Conservation (phyloP, 1,140 invertebrate genomes). For the Drosophila auraria region DNA sequence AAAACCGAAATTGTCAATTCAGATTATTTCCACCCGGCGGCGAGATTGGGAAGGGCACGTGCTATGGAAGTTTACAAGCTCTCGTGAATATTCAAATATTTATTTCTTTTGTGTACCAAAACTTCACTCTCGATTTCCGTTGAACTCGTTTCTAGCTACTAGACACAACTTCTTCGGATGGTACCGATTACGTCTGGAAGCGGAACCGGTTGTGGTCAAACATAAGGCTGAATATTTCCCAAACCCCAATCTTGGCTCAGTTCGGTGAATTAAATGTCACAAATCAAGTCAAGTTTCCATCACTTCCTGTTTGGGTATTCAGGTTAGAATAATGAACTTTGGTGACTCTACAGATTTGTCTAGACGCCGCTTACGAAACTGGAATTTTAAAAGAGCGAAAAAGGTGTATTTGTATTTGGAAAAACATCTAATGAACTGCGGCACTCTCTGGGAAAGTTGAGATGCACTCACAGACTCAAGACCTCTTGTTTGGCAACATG, state of each 20-base stretch:
- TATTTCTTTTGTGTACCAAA: conserved; percentile 12
- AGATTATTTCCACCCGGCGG: conserved; percentile 12
- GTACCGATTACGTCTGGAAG: conserved; percentile 56
- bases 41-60: conserved; percentile 40
- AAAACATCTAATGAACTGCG: conserved; percentile 39
- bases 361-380: conserved; percentile 42
- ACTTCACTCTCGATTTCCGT: conserved; percentile 68
- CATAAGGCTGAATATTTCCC: conserved; percentile 34
- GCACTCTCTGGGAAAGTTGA: conserved; percentile 55
- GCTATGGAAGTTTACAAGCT: conserved; percentile 50
- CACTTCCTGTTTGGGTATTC: conserved; percentile 42
- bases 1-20: conserved; percentile 26
- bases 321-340: conserved; percentile 36
- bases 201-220: conserved; percentile 48
- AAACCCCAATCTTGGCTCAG: conserved; percentile 23
- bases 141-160: conserved; percentile 41
- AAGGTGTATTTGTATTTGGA: conserved; percentile 1
- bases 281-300: conserved; percentile 61
- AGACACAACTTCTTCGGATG: conserved; percentile 39
- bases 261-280: conserved; percentile 57
- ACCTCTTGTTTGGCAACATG: conserved; percentile 25
- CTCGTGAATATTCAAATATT: conserved; percentile 46
- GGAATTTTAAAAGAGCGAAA: conserved; percentile 34
- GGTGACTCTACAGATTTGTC: conserved; percentile 15
- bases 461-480: conserved; percentile 17